Conservation (phyloP, 2,888 invertebrate species). For the Miltochrista miniata region DNA sequence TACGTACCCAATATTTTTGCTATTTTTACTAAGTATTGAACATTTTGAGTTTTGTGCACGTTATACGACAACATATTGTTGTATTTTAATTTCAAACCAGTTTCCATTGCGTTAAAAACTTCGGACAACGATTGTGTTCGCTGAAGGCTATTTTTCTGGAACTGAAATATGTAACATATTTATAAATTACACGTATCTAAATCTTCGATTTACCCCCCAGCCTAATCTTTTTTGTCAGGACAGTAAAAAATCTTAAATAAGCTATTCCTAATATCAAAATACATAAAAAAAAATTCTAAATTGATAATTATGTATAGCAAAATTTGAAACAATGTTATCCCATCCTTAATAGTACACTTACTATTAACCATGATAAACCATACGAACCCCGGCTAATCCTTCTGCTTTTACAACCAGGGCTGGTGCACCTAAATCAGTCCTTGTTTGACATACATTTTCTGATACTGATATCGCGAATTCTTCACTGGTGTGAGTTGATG, state of each 20-base stretch:
- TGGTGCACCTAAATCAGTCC: constrained; percentile 41
- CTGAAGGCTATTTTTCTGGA: not conserved
- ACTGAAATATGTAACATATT: not conserved
- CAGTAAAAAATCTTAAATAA: too few relatives aligned
- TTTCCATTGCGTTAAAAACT: constrained; percentile 50
- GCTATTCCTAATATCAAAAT: too few relatives aligned
- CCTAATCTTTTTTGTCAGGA: too few relatives aligned
- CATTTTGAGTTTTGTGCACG: constrained; percentile 23
- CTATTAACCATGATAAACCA: not conserved
- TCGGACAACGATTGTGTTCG: constrained; percentile 37
- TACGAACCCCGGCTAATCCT: constrained; percentile 30
- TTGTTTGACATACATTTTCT: constrained; percentile 42
- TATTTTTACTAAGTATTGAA: constrained; percentile 31
- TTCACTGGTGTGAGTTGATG: constrained; percentile 28
- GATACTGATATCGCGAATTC: constrained; percentile 36
- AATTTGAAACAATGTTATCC: too few relatives aligned
- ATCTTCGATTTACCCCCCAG: too few relatives aligned
- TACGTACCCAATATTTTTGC: constrained; percentile 39
- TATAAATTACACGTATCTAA: too few relatives aligned
- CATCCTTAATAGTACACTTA: too few relatives aligned
- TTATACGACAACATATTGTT: constrained; percentile 43
- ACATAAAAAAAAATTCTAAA: too few relatives aligned
- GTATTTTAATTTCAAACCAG: constrained; percentile 50
- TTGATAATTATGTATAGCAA: too few relatives aligned
- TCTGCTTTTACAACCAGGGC: constrained; percentile 35